Percentiles rank a stretch among this genome's conserved stretches.
Conservation (phyloP, 2,797 vertebrate genomes). For the Muraenolepis orangiensis region DNA sequence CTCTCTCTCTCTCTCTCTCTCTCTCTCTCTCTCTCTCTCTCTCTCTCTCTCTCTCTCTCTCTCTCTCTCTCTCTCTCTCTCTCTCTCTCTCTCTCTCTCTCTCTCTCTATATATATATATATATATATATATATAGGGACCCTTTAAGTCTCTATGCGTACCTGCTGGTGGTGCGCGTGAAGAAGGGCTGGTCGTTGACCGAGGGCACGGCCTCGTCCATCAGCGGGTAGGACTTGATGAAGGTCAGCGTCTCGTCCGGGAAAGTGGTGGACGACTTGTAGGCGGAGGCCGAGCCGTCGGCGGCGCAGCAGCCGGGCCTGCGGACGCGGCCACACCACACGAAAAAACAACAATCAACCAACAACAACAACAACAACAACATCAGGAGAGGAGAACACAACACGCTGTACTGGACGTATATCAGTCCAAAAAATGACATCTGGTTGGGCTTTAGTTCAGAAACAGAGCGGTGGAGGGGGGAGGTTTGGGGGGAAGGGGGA, state of each 20-base stretch:
- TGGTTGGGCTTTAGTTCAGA: neutral
- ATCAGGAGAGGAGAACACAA: neutral
- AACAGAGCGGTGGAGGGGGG: neutral
- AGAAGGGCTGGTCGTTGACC: constrained; percentile 82
- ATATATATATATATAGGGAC: no score
- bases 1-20: no score
- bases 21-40: no score
- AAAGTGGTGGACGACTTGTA: constrained; percentile 84
- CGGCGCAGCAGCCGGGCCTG: constrained; percentile 90
- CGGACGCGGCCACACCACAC: no score
- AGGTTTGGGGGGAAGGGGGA: no score
- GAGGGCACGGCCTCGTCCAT: constrained; percentile 90
- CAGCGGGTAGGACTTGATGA: constrained; percentile 91
- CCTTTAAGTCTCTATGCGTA: constrained; percentile 63
- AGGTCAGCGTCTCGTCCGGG: constrained; percentile 87
- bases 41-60: no score
- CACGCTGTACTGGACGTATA: no score
- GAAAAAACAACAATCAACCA: no score
- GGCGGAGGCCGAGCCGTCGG: constrained; percentile 73
- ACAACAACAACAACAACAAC: neutral
- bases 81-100: no score
- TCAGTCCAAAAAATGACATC: no score
- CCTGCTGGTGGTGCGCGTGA: constrained; percentile 93
- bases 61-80: no score
- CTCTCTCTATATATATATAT: no score